Evolutionary conservation across 2,888 invertebrate genomes (phyloP), one percentile per base, ranked within the genome.

Genomic region (Cybosia mesomella): DNA sequence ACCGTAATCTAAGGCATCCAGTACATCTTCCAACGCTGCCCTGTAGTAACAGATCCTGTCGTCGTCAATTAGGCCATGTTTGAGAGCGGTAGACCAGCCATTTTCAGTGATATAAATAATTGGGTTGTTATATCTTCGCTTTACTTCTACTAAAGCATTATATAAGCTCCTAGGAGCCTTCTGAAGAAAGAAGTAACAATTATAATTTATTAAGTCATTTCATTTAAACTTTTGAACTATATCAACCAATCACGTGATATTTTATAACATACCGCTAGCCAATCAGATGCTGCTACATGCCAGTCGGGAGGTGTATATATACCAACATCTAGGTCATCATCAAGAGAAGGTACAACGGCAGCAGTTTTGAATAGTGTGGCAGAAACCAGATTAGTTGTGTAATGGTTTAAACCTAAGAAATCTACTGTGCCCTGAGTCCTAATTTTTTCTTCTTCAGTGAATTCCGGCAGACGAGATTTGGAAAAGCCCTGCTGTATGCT

Each of bases 371-470:
- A 59, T 18, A 87, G 77, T 49, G 34, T 21, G 36, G 87, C 87
- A 0, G 90, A 87, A 8, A 90, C 70, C 1, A 87, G 64, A 0
- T 9, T 85, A 0, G 95, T 86, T 0, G 96, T 96, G 83, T 98
- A 98, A 67, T 96, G 95, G 81, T 97, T 97, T 8, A 97, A 88
- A 1, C 97, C 91, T 2, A 91, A 85, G 83, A 92, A 93, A 71
- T 92, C 93, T 0, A 83, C 68, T 1, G 89, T 63, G 8, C 92
- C 93, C 57, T 74, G 85, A 0, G 88, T 85, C 4, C 86, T 83
- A 0, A 74, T 71, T 5, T 77, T 82, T 84, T 95, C 94, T 64
- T 91, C 87, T 18, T 83, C 77, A 0, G 92, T 91, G 71, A 95
- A 94, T 13, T 79, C 78, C 1, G 95, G 95, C 49, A 95, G 75